Evolutionary conservation across 1,140 invertebrate genomes (phyloP), one percentile per base, ranked within the genome.

Genomic region (Latrodectus geometricus): DNA sequence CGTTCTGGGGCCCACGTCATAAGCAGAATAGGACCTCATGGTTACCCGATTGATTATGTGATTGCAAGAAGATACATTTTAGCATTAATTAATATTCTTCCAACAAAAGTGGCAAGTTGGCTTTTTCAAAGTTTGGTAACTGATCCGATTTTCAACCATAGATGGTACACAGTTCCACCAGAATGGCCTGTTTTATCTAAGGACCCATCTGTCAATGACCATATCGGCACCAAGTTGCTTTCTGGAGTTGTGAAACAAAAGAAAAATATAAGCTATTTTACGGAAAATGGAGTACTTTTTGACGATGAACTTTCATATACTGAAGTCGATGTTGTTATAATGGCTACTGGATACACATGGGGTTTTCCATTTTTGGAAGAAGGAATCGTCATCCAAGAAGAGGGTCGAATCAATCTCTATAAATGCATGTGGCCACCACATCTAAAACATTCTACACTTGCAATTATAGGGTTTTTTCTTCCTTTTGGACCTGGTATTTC

Each of bases 151-250:
- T 69, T 23, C n/a, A 15, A 49, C n/a, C 35, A 68, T 20, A 70
- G 49, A 4, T 17, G 68, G 68, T 68, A 69, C 21, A 35, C 49
- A 5, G 20, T 80, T 7, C n/a, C 23, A 21, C n/a, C 49, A 17
- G 69, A 23, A 14, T 68, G 69, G 4, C 61, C 9, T 5, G 48
- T 7, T 23, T 35, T 69, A n/a, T 88, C 89, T 17, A 92, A 92
- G 66, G 92, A 93, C 88, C 91, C 92, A 1, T 93, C 92, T 35
- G 91, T 93, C 15, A 93, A 93, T 88, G 93, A 93, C 88, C 91
- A 92, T n/a, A 88, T 93, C 11, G 91, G 92, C 9, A n/a, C 74
- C 12, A 76, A 54, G 9, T 56, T 76, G 3, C 11, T 76, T n/a
- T 76, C 74, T 12, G 93, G 93, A 9, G 87, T 89, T 15, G 90